Percentiles rank a stretch among this genome's conserved stretches.
Conservation (phyloP, 2,888 invertebrate genomes). For the Muscina levida region DNA sequence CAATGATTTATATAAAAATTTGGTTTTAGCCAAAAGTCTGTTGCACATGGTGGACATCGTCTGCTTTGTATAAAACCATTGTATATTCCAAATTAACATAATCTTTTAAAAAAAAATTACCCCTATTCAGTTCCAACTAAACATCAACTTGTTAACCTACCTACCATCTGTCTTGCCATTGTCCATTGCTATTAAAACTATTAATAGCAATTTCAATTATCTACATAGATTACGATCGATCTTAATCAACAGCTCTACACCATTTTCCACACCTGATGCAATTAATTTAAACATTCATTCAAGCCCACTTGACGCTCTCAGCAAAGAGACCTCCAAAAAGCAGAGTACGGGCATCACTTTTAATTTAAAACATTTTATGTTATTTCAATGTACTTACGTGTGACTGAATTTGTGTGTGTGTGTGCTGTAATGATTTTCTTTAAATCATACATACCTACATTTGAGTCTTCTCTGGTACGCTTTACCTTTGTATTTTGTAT, state of each 20-base stretch:
- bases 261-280: constrained; percentile 29
- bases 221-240: constrained; percentile 11
- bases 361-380: constrained; percentile 63
- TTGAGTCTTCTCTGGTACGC: constrained; percentile 51
- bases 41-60: too few species aligned
- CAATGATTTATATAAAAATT: too few species aligned
- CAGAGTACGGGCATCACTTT: constrained; percentile 23
- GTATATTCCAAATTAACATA: too few species aligned
- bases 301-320: constrained; percentile 25
- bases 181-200: too few species aligned
- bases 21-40: too few species aligned
- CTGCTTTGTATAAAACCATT: too few species aligned
- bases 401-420: neutral
- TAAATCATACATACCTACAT: constrained; percentile 66
- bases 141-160: too few species aligned
- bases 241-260: constrained; percentile 10
- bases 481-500: constrained; percentile 58
- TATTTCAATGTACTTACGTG: constrained; percentile 2
- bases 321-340: neutral
- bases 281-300: constrained; percentile 25
- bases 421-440: constrained; percentile 53
- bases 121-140: too few species aligned
- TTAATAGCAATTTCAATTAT: neutral
- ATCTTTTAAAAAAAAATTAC: too few species aligned
- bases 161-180: too few species aligned